Conservation (phyloP, 2,113 vertebrate species). For the Ciconia stormi region DNA sequence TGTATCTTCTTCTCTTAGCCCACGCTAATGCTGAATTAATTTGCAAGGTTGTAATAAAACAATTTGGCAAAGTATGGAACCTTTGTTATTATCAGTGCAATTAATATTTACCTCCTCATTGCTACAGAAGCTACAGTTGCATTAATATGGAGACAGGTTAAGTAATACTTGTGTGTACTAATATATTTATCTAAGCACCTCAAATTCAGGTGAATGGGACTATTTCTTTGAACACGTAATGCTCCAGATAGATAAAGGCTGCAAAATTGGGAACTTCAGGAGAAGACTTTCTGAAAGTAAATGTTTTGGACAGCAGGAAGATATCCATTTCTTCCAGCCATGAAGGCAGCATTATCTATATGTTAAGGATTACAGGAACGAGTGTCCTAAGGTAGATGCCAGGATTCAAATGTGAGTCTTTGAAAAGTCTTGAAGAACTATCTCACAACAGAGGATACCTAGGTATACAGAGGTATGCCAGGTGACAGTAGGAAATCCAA, state of each 20-base stretch:
- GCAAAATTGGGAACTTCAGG: neutral
- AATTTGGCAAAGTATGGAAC: neutral
- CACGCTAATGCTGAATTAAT: neutral
- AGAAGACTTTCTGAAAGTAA: neutral
- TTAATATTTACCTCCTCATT: neutral
- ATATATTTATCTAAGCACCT: neutral
- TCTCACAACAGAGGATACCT: neutral
- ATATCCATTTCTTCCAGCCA: neutral
- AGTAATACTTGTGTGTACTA: neutral
- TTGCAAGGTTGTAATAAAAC: neutral
- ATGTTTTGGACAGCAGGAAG: rapidly evolving
- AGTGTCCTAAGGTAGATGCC: neutral
- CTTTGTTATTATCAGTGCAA: neutral
- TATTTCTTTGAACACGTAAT: neutral
- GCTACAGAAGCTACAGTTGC: neutral
- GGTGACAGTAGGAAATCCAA: neutral
- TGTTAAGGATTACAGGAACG: neutral
- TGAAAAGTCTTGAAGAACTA: neutral
- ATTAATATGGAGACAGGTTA: neutral
- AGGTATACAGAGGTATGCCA: neutral
- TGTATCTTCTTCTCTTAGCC: neutral
- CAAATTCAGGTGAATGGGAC: neutral
- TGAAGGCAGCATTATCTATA: neutral
- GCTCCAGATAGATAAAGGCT: neutral
- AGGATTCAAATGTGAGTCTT: neutral